These are phyloP conservation scores for Leptoteleia sp. DNA, from an alignment of 1,140 invertebrate species.

Conservation along the genomic window DNA sequence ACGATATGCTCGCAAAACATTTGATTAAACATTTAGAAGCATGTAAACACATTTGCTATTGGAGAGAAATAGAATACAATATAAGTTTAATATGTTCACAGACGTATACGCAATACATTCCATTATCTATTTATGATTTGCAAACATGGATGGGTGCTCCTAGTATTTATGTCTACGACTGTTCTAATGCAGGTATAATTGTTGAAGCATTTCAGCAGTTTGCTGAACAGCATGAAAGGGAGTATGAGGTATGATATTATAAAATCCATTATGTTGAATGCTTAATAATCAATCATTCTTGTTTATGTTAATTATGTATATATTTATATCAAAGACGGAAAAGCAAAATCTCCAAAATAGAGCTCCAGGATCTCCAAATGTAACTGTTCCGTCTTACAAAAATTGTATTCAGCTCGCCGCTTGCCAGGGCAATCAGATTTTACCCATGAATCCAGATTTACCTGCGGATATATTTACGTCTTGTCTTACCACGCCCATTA, in stretches of 20 bases:
- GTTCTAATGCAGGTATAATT: slow-evolving; percentile 98
- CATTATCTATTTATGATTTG: slow-evolving; percentile 98
- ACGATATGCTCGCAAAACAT: too few species aligned
- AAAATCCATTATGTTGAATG: too few species aligned
- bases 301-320: too few species aligned
- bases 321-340: slow-evolving; percentile 75
- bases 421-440: slow-evolving; percentile 93
- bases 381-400: slow-evolving; percentile 85
- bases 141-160: slow-evolving; percentile 99
- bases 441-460: slow-evolving; percentile 98
- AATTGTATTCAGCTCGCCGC: slow-evolving; percentile 98
- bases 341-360: slow-evolving; percentile 78
- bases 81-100: too few species aligned
- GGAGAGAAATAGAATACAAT: too few species aligned
- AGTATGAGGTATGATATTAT: slow-evolving; percentile 88
- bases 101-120: slow-evolving; percentile 99
- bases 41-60: too few species aligned
- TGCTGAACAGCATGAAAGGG: slow-evolving; percentile 94
- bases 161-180: slow-evolving; percentile 99
- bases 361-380: slow-evolving; percentile 69
- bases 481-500: slow-evolving; percentile 98
- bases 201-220: slow-evolving; percentile 96
- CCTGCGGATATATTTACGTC: slow-evolving; percentile 99
- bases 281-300: too few species aligned
- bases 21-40: too few species aligned